Percentiles rank a stretch among this genome's conserved stretches.
These are phyloP conservation scores for Drosophila hamatofila DNA, from an alignment of 2,888 invertebrate genomes.

Conservation along the genomic window DNA sequence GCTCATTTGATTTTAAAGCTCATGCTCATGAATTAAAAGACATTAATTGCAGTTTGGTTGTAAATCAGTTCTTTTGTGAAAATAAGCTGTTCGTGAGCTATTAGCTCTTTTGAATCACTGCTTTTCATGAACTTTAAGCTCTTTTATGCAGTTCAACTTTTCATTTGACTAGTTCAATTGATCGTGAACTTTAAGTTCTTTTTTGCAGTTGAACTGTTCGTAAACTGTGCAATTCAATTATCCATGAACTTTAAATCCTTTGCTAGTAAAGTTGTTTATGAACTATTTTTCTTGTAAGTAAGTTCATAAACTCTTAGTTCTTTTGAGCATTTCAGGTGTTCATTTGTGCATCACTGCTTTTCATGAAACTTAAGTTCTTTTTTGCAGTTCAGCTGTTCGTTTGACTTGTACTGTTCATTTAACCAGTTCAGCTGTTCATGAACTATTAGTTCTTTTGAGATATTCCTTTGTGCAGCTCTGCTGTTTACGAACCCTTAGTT, in stretches of 20 bases:
- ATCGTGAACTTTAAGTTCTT: not conserved
- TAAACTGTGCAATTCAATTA: not conserved
- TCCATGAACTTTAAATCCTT: not conserved
- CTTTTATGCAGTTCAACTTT: too few species aligned
- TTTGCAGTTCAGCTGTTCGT: not conserved
- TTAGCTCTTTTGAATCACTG: too few species aligned
- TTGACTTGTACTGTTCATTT: constrained; percentile 1
- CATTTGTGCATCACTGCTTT: not conserved
- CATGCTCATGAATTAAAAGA: too few species aligned
- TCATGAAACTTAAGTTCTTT: not conserved
- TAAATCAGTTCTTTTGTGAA: too few species aligned
- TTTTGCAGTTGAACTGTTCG: not conserved
- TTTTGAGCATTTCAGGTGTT: not conserved
- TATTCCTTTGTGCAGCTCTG: not conserved
- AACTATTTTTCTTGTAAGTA: too few species aligned
- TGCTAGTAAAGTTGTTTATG: too few species aligned
- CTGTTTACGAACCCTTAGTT: not conserved
- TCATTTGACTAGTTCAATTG: not conserved
- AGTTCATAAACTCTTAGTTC: not conserved
- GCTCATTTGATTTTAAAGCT: too few species aligned
- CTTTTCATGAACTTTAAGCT: too few species aligned
- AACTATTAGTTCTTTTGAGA: not conserved
- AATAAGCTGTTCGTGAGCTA: too few species aligned
- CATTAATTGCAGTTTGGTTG: too few species aligned
- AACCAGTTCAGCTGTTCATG: not conserved